These are phyloP conservation scores for Argyrosomus japonicus DNA, from an alignment of 2,113 vertebrate species.

Conservation along the genomic window DNA sequence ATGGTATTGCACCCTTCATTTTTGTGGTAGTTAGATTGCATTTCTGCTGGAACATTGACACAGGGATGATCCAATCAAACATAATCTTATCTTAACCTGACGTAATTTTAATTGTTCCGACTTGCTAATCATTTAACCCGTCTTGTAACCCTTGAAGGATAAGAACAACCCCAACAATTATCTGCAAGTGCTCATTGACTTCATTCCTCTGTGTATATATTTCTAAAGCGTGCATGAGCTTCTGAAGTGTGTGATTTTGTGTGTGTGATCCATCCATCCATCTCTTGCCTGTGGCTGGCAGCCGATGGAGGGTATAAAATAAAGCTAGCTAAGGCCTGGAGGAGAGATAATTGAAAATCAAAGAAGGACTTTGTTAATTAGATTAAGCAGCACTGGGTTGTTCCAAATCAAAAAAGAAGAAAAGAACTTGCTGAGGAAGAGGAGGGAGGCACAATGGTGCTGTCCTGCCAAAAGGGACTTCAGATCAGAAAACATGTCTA, in stretches of 20 bases:
- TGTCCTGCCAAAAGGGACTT: neutral
- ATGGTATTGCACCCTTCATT: neutral
- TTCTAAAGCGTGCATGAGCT: slow-evolving; percentile 7
- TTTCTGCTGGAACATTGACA: neutral
- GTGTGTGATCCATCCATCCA: slow-evolving; percentile 36
- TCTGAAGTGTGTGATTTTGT: neutral
- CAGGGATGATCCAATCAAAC: neutral
- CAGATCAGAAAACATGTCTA: neutral
- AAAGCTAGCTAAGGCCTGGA: slow-evolving; percentile 81
- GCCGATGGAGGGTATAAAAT: slow-evolving; percentile 70
- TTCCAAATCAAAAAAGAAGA: slow-evolving; percentile 93
- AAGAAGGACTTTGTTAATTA: slow-evolving; percentile 95
- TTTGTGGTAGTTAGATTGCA: too few species aligned
- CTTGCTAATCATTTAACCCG: slow-evolving; percentile 7
- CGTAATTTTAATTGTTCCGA: slow-evolving; percentile 6
- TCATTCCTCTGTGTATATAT: neutral
- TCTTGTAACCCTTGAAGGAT: neutral
- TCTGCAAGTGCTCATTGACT: slow-evolving; percentile 8
- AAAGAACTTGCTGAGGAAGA: slow-evolving; percentile 71
- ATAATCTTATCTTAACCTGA: slow-evolving; percentile 16
- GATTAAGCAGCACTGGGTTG: slow-evolving; percentile 91
- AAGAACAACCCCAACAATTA: slow-evolving; percentile 3
- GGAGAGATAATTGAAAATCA: slow-evolving; percentile 94
- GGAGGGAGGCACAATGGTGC: neutral
- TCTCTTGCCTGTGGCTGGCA: slow-evolving; percentile 60